Conservation (phyloP, 2,797 vertebrate species). For the Dryobates pubescens region DNA sequence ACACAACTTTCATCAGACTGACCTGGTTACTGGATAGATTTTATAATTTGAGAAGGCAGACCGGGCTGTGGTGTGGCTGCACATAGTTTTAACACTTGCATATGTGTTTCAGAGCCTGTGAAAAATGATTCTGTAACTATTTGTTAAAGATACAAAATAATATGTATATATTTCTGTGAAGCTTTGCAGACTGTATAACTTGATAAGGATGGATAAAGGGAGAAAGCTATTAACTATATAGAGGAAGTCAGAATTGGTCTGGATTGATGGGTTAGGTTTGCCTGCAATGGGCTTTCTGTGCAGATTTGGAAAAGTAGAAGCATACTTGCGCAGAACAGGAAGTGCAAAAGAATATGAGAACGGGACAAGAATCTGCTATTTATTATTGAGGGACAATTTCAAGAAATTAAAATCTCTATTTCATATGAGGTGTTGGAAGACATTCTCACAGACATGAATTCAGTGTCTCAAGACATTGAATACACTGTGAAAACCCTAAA, state of each 20-base stretch:
- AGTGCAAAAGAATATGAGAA: not conserved
- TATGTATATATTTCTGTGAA: not conserved
- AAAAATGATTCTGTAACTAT: not conserved
- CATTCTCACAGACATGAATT: not conserved
- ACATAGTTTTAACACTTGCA: not conserved
- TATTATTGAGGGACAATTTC: not conserved
- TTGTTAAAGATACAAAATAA: not conserved
- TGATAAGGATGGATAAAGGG: not conserved
- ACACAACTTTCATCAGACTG: not conserved
- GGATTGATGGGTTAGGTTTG: not conserved
- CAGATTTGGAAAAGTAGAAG: not conserved
- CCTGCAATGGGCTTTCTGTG: rapidly evolving
- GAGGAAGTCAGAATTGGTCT: not conserved
- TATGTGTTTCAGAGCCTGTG: not conserved
- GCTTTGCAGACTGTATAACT: not conserved
- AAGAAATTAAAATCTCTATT: not conserved
- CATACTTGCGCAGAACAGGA: not conserved
- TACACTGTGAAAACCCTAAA: not conserved
- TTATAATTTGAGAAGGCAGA: not conserved
- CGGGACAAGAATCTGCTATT: not conserved
- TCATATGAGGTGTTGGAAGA: not conserved
- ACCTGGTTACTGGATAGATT: not conserved
- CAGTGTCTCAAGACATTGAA: not conserved
- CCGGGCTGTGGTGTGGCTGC: not conserved
- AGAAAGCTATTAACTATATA: not conserved